Base-by-base conservation (phyloP, 2,797 vertebrate species). In the Spondyliosoma cantharus region DNA sequence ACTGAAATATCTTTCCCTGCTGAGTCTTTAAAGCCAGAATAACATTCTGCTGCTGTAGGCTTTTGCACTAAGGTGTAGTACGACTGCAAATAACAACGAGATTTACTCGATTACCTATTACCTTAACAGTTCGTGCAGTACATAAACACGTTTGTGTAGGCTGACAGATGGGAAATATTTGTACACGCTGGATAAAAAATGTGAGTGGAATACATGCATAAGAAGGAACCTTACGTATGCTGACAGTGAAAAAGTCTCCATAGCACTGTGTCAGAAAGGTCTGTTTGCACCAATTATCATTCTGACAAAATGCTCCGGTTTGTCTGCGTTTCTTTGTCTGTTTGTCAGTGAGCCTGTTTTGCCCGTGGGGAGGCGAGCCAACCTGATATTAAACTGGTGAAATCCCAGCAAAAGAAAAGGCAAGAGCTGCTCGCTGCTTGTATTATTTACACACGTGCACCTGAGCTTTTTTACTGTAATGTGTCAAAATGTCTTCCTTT, bases 21-120 rank as follows among this genome's bases (percentile, higher is more conserved):
- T 77, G 82, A 84, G 82, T 84, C 87, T 89, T 87, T 88, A 87
- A 86, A 91, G 57, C 19, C 74, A 75, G 74, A 89, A 73, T 84
- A 83, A 66, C 65, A 72, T 67, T 78, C 52, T 67, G 25, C 65
- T 76, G 60, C 76, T 78, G 82, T 37, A 76, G 81, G 70, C 69
- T 63, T 84, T 70, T 75, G 64, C 76, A 76, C 71, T 27, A 32
- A 67, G 45, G 69, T 68, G 68, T 49, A 63, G 24, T 82, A 67
- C 70, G 43, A 82, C 76, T 74, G 49, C 52, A 85, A 74, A 83
- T 71, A 83, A 71, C 71, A 17, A 22, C 50, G 57, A 32, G n/a
- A 76, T 81, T 76, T 78, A 86, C 48, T 78, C 61, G 9, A 42
- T 62, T 70, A 61, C 43, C 32, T 60, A 25, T 80, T 74, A 65